Base-by-base conservation (phyloP, 2,797 vertebrate species). In the Nothura maculosa region DNA sequence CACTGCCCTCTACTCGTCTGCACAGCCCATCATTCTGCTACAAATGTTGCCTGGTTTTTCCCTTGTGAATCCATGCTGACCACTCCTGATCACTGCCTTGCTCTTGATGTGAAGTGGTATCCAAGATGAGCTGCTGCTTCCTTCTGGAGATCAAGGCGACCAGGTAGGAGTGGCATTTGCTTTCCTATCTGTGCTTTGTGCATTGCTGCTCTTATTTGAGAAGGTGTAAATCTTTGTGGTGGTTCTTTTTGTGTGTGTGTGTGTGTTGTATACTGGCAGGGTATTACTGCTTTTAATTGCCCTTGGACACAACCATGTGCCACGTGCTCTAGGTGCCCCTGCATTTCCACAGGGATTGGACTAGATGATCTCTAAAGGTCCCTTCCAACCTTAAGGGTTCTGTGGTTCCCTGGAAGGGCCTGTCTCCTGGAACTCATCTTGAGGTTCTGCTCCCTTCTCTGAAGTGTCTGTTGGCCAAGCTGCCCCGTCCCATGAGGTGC, bases 381-480 rank as follows among this genome's bases (percentile, higher is more conserved):
- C n/a, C n/a, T n/a, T n/a, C n/a, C n/a, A n/a, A n/a, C n/a, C n/a
- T n/a, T n/a, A n/a, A n/a, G n/a, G n/a, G n/a, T n/a, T n/a, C n/a
- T 40, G 94, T 89, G 97, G 58, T 6, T 93, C 93, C 47, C 97
- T 98, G 18, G 98, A 97, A 75, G 97, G 87, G 14, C 30, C 72
- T 54, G 64, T 81, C 15, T 92, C 34, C 3, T 60, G 63, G 16
- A 48, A 69, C 63, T 96, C 94, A 15, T 88, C 92, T 61, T 98
- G 97, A 95, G 92, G 85, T 85, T 93, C 96, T 91, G 98, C 92
- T n/a, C 97, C 96, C 21, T 97, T 97, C 92, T 98, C 97, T 42
- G 93, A 88, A 52, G 96, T 97, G 25, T 80, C 94, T 69, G 94
- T 97, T 28, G 97, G 97, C 85, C 95, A 86, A 1, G 94, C 96